Percentiles rank a stretch among this genome's conserved stretches.
Evolutionary conservation across 2,797 vertebrate genomes (phyloP).

Genomic region (Hemibagrus guttatus): DNA sequence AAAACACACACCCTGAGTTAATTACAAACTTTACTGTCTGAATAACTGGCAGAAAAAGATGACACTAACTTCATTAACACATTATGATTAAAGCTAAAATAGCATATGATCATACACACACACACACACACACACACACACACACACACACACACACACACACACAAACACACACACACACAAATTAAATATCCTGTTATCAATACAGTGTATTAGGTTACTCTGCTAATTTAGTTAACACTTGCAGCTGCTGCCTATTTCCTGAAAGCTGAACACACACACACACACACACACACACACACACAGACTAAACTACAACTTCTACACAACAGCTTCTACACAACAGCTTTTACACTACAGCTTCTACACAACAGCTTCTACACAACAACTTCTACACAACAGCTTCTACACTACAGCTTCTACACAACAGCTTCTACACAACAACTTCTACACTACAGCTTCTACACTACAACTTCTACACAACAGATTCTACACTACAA

Average conservation of each 20-base stretch:
- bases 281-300: not conserved
- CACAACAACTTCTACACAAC: no score
- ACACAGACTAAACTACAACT: not conserved
- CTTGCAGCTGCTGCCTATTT: slow-evolving; percentile 8
- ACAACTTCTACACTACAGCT: no score
- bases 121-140: not conserved
- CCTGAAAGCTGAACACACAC: not conserved
- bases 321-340: no score
- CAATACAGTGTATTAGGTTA: not conserved
- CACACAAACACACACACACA: not conserved
- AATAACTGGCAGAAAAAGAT: not conserved
- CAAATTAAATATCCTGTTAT: not conserved
- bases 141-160: not conserved
- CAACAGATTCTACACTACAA: no score
- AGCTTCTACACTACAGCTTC: no score
- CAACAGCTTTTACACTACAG: no score
- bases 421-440: no score
- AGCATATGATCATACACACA: not conserved
- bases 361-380: no score
- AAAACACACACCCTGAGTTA: not conserved
- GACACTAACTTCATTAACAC: not conserved
- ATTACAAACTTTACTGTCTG: not conserved
- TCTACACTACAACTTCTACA: no score
- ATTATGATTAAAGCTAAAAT: not conserved
- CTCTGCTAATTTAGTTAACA: not conserved